Evolutionary conservation across 1,140 invertebrate species (phyloP), one percentile per base, ranked within the genome.

Genomic region (Neodiprion pinetum): DNA sequence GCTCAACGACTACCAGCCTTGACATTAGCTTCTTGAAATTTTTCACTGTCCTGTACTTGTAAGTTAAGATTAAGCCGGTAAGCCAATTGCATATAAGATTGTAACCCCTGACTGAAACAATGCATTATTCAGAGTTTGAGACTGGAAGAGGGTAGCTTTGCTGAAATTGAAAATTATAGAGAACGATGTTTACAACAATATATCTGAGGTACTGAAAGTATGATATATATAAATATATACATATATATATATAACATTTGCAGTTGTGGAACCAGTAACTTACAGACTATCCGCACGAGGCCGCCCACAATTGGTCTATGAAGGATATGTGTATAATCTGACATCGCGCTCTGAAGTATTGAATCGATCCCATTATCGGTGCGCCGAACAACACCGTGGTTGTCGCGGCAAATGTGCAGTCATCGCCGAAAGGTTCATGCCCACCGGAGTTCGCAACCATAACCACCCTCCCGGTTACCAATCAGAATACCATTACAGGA

Each of bases 401-500:
- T 84, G 83, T 71, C 80, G 81, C n/a, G 83, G 83, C 68, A 84
- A 84, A 78, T 84, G 83, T 23, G 82, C 83, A 0, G 83, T 84
- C n/a, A 84, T 84, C 17, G 80, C 82, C 0, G 83, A 84, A 53
- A 80, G 79, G 40, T 84, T 84, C 53, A 84, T 84, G 82, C 83
- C 83, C 9, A 84, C 83, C 4, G 83, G 83, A 61, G 83, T 84
- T 23, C 74, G 77, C 11, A 77, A 84, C 65, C 83, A 84, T 67
- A 84, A 84, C 77, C 83, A 84, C 77, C 73, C 75, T 12, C 83
- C 83, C 12, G 82, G 80, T 65, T 84, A 84, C 75, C 80, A 82
- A 66, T 83, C 83, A 0, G 83, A 84, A 47, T 71, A 81, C 11
- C 77, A 83, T 72, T 84, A 84, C 17, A 73, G 77, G 21, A 84